Percentiles rank a stretch among this genome's conserved stretches.
phyloP scores from a whole-genome alignment of 2,113 vertebrate species.

The Cavia aperea region DNA sequence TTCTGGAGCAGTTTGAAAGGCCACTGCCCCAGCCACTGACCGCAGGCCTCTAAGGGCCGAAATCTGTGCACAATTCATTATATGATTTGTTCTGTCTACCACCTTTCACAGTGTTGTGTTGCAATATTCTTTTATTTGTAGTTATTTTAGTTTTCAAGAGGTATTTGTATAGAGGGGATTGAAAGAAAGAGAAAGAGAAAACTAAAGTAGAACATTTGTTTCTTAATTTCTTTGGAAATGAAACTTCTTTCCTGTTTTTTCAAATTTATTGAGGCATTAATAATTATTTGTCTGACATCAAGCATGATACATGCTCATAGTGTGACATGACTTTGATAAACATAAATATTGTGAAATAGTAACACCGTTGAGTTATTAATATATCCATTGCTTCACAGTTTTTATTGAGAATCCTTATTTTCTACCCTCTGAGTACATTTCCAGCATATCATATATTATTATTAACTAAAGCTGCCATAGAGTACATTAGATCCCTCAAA shows the following conservation, averaged over 20 bases:
- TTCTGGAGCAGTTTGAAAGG: no score
- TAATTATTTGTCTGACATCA: not conserved
- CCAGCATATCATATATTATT: not conserved
- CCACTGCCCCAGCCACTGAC: no score
- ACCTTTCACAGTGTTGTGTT: no score
- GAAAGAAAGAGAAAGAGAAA: not conserved
- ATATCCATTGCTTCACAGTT: not conserved
- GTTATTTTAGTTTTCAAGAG: not conserved
- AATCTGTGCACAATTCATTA: not conserved
- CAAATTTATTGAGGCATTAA: not conserved
- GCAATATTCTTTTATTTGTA: not conserved
- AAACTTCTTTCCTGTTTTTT: not conserved
- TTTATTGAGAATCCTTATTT: not conserved
- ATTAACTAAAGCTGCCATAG: not conserved
- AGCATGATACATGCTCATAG: not conserved
- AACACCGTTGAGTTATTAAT: not conserved
- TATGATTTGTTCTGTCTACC: not conserved
- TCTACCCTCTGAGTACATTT: not conserved
- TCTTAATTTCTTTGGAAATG: not conserved
- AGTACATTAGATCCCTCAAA: not conserved
- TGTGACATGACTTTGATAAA: not conserved
- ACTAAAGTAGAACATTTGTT: not conserved
- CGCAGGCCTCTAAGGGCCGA: not conserved
- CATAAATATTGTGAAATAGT: not conserved
- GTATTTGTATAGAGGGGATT: accelerated